phyloP scores from a whole-genome alignment of 30 jellyfish, hydroid and myxozoan species.

The Hydra vulgaris region DNA sequence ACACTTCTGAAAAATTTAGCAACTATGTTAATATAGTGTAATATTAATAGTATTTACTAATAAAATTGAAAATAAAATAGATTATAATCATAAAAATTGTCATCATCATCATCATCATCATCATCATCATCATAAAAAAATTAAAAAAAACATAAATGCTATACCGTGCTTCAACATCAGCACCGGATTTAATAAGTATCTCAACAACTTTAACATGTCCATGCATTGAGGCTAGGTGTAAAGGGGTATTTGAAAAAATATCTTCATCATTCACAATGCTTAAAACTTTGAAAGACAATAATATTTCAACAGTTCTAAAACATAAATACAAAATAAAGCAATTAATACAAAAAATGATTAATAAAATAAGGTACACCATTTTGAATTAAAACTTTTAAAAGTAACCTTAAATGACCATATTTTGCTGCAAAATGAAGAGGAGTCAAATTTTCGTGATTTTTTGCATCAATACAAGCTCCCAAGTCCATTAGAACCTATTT shows the following conservation, averaged over 20 bases:
- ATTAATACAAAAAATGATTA: not conserved
- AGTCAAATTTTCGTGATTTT: conserved; percentile 80
- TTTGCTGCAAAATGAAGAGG: conserved; percentile 97
- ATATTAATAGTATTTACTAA: too few species aligned
- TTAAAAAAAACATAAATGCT: too few species aligned
- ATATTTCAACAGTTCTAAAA: conserved; percentile 65
- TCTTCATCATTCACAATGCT: conserved; percentile 61
- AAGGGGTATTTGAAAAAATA: conserved; percentile 90
- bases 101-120: too few species aligned
- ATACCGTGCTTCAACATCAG: conserved; percentile 98
- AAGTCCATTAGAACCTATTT: conserved; percentile 39
- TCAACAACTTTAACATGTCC: conserved; percentile 80
- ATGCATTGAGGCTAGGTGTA: conserved; percentile 89
- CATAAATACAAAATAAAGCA: not conserved
- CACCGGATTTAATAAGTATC: conserved; percentile 69
- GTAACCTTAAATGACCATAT: conserved; percentile 93
- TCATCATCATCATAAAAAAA: too few species aligned
- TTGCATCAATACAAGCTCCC: conserved; percentile 88
- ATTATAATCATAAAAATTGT: too few species aligned
- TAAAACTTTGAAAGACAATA: conserved; percentile 51
- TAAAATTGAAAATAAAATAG: too few species aligned
- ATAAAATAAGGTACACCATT: too few species aligned
- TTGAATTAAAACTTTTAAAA: too few species aligned
- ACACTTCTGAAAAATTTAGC: too few species aligned
- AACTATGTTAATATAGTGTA: too few species aligned